Evolutionary conservation across 2,888 invertebrate species (phyloP), one percentile per base, ranked within the genome.

Genomic region (Fissipunctia ypsillon): DNA sequence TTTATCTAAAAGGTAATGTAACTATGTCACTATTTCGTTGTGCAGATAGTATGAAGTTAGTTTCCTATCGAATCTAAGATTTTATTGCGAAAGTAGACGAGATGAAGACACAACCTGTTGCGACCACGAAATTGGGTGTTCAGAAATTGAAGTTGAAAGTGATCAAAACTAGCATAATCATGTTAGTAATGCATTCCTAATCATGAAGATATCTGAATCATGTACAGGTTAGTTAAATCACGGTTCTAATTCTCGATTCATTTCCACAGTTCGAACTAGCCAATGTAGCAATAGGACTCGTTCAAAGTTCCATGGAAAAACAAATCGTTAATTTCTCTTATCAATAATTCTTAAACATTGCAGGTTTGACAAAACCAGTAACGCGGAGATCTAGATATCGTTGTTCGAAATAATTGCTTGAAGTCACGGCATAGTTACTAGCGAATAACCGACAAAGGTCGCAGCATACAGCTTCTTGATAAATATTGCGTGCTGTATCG

Each of bases 391-490:
- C 85, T 87, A 84, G 90, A 90, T 91, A 88, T 75, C 74, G 82
- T 83, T 81, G 81, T 79, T 79, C 67, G 75, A 78, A 87, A 87
- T 92, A 92, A 92, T 91, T 91, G 91, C 86, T 81, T 78, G 73
- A 70, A 90, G 91, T 91, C 92, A 93, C 91, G 92, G 88, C 88
- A 91, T 88, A 88, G 89, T 89, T 88, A 85, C 89, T 84, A 87
- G 88, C 84, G 76, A 86, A 86, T 90, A 90, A 85, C 86, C 88
- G 88, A 84, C 88, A 91, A 92, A 93, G 94, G 93, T 94, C 92
- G 90, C 84, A 84, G 89, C 88, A 85, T 84, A 85, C 86, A 81
- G 87, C 73, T 87, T 87, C 73, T 81, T 89, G 91, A 90, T 90
- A 87, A 85, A 80, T 84, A 82, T 90, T 81, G 90, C 90, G 89